A percentile compares a stretch with the other conserved stretches of the same genome.
Conservation (phyloP, 2,888 invertebrate species). For the Mimas tiliae region DNA sequence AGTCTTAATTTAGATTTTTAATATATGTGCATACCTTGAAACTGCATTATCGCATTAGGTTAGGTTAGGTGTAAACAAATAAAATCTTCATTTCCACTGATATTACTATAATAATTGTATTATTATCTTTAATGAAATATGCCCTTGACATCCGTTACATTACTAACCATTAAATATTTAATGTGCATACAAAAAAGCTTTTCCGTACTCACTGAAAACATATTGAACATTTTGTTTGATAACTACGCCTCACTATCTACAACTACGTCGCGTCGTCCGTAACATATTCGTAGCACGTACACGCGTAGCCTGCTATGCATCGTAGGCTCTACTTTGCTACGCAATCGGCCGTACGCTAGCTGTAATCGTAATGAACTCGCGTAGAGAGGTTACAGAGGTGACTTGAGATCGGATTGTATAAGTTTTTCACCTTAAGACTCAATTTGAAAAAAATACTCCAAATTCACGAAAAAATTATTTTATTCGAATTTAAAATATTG, state of each 20-base stretch:
- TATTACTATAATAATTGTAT: too few relatives aligned
- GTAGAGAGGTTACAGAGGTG: background rate
- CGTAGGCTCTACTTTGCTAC: slow-evolving; percentile 23
- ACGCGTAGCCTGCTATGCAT: slow-evolving; percentile 24
- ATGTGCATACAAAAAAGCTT: background rate
- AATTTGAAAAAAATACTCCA: background rate
- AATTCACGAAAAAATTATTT: background rate
- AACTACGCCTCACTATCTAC: background rate
- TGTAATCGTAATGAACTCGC: slow-evolving; percentile 13
- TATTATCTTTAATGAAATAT: too few relatives aligned
- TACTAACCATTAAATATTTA: background rate
- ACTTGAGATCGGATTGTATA: background rate
- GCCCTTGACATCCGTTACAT: too few relatives aligned
- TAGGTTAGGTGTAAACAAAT: too few relatives aligned
- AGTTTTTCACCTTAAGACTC: background rate
- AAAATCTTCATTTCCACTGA: too few relatives aligned
- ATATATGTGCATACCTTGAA: too few relatives aligned
- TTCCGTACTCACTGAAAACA: background rate
- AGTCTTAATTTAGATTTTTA: too few relatives aligned
- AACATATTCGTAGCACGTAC: slow-evolving; percentile 30
- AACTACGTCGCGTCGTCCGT: slow-evolving; percentile 32
- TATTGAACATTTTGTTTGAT: background rate
- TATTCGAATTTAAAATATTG: background rate
- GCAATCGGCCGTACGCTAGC: slow-evolving; percentile 11
- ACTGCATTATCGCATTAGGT: too few relatives aligned